phyloP scores from a whole-genome alignment of 2,797 vertebrate species.

The Acipenser oxyrinchus region DNA sequence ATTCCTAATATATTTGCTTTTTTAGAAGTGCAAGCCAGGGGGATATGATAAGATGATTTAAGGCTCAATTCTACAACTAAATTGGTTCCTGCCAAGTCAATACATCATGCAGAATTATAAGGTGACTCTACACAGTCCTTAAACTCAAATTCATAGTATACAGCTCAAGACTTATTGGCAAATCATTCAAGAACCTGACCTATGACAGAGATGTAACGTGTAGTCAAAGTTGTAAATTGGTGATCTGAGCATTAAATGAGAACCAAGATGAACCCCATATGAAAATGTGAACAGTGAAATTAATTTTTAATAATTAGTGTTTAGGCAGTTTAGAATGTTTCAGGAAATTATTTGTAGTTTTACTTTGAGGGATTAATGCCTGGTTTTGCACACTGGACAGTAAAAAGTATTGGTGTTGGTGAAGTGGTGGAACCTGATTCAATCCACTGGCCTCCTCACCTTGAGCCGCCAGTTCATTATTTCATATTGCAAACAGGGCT shows the following conservation, averaged over 20 bases:
- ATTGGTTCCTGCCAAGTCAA: conserved; percentile 63
- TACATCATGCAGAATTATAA: conserved; percentile 70
- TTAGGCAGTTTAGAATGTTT: conserved; percentile 49
- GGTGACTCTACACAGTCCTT: conserved; percentile 53
- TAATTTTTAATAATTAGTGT: conserved; percentile 66
- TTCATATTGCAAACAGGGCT: no score
- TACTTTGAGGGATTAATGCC: no score
- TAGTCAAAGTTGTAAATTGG: conserved; percentile 50
- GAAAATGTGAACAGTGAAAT: conserved; percentile 44
- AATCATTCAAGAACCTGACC: conserved; percentile 61
- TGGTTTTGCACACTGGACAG: no score
- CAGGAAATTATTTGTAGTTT: conserved; percentile 38
- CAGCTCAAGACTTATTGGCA: conserved; percentile 55
- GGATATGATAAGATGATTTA: conserved; percentile 65
- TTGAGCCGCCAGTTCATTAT: no score
- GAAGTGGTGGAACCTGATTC: no score
- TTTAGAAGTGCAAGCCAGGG: conserved; percentile 46
- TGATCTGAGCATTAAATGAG: conserved; percentile 62
- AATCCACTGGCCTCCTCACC: no score
- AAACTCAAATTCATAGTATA: conserved; percentile 20
- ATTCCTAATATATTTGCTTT: conserved; percentile 51
- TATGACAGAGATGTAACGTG: conserved; percentile 62
- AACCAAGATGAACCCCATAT: conserved; percentile 58
- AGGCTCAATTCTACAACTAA: conserved; percentile 59
- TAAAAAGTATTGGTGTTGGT: no score